Evolutionary conservation across 2,888 invertebrate species (phyloP).

Genomic region (Conchocele bisecta): DNA sequence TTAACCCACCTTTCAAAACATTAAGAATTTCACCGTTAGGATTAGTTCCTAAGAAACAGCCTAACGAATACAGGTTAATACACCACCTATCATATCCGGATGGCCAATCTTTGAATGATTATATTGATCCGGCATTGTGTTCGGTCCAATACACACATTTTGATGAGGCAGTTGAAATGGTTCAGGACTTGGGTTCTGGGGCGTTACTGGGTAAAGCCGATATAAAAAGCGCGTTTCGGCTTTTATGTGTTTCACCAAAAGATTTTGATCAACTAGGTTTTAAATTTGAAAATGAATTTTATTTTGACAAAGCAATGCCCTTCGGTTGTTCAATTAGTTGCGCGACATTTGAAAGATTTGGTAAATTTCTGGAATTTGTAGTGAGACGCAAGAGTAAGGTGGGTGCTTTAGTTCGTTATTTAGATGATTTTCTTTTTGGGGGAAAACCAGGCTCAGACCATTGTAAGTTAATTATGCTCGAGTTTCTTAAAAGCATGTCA

Average conservation of each 20-base stretch:
- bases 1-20: conserved; percentile 3
- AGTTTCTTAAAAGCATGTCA: background rate
- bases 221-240: conserved; percentile 21
- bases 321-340: conserved; percentile 38
- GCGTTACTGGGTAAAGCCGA: conserved; percentile 1
- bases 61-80: conserved; percentile 20
- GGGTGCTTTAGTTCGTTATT: conserved; percentile 21
- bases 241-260: conserved; percentile 10
- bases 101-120: conserved; percentile 21
- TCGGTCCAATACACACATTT: conserved; percentile 27
- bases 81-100: conserved; percentile 32
- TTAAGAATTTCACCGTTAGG: conserved; percentile 21
- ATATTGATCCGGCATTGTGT: conserved; percentile 30
- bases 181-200: conserved; percentile 18
- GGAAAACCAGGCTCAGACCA: conserved; percentile 9
- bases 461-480: background rate
- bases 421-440: conserved; percentile 37
- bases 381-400: background rate
- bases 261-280: conserved; percentile 41
- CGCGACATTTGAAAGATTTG: conserved; percentile 38
- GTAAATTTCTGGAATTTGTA: conserved; percentile 38
- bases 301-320: conserved; percentile 32
- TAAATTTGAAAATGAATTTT: conserved; percentile 23
- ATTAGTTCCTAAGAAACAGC: conserved; percentile 21
- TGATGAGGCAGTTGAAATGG: conserved; percentile 25